Evolutionary conservation across 1,140 invertebrate species (phyloP), one percentile per base, ranked within the genome.

Genomic region (Saccostrea echinata): DNA sequence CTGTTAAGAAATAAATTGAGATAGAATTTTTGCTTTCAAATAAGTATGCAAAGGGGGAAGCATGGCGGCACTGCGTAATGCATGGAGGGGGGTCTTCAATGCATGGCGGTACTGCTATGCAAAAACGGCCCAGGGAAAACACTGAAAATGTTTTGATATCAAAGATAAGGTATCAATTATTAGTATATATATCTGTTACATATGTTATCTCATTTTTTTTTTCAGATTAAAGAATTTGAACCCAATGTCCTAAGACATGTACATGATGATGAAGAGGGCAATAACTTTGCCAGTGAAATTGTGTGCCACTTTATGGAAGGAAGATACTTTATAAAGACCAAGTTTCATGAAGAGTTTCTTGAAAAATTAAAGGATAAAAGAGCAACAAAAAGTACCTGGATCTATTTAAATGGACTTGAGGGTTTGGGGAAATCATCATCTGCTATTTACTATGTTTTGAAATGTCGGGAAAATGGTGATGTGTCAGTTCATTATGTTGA

Each of bases 351-450:
- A 71, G 24, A 33, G 27, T 84, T 84, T 84, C 9, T 84, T 57
- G 52, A 27, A 16, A 12, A 84, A 24, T n/a, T 84, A 16, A 53
- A 57, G 18, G 53, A 33, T 84, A 13, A 57, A 11, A 33, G 27
- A 84, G 52, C 11, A n/a, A 57, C 24, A 30, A 84, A 57, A n/a
- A 24, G 52, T 57, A 13, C 1, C n/a, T 30, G 9, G 55, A 55
- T 57, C 51, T 12, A 61, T 30, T 53, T 85, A n/a, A 71, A 43
- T 85, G 84, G 84, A 52, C 71, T 85, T 35, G 33, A 71, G 30
- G 61, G 61, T 24, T 71, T 85, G 27, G 61, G 84, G n/a, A 85
- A 71, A 71, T 76, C 84, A 76, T 85, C 84, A 51, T 52, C 84
- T 51, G 84, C 68, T 24, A 24, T 85, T n/a, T 71, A 85, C 64